These are phyloP conservation scores for Brachypodius melanocephalos DNA, from an alignment of 2,113 vertebrate genomes.

Conservation along the genomic window DNA sequence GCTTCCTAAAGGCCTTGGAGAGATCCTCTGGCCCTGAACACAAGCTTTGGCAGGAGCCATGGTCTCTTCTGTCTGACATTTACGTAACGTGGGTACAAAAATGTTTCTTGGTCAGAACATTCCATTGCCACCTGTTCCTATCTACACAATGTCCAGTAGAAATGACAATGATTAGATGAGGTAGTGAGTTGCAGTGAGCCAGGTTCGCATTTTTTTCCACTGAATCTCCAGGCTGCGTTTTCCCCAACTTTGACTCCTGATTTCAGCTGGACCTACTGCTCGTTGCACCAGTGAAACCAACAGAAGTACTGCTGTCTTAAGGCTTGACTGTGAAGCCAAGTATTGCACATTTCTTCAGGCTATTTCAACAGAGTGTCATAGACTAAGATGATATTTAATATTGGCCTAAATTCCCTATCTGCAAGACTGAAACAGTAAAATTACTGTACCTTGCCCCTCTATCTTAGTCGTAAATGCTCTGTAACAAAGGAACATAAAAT, in stretches of 20 bases:
- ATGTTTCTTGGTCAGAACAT: neutral
- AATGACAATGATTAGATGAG: neutral
- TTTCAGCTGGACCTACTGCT: neutral
- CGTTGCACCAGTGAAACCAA: neutral
- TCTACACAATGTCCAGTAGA: neutral
- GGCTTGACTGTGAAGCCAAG: neutral
- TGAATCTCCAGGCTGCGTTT: neutral
- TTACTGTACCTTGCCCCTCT: neutral
- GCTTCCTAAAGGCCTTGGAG: neutral
- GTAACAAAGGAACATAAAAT: neutral
- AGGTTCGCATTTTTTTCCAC: neutral
- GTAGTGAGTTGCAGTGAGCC: neutral
- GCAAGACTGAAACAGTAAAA: neutral
- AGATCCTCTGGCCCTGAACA: neutral
- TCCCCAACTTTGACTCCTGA: neutral
- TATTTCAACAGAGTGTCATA: neutral
- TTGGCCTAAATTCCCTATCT: neutral
- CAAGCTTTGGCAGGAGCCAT: accelerated
- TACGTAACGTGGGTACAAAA: neutral
- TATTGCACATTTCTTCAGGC: neutral
- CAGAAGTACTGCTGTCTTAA: neutral
- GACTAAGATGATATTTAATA: neutral
- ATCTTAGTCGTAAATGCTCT: neutral
- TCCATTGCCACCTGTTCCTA: neutral
- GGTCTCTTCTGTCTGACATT: neutral